These are phyloP conservation scores for Equus quagga DNA, from an alignment of 2,113 vertebrate genomes.

Conservation along the genomic window DNA sequence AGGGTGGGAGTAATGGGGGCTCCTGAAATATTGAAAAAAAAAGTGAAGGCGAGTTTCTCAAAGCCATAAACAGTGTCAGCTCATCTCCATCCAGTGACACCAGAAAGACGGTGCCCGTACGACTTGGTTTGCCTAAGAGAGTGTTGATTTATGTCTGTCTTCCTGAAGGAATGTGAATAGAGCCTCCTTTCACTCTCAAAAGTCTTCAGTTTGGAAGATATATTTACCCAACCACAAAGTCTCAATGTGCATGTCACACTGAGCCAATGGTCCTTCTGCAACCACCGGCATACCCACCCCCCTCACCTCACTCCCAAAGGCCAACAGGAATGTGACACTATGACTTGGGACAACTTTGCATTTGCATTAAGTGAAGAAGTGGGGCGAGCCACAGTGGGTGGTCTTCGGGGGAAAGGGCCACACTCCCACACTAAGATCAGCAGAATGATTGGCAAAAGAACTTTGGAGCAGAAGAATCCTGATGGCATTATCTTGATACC, in stretches of 20 bases:
- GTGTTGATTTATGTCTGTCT: background rate
- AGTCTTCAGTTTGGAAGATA: background rate
- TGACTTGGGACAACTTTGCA: background rate
- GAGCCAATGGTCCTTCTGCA: background rate
- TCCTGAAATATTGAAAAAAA: background rate
- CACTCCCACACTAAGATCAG: background rate
- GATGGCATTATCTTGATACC: background rate
- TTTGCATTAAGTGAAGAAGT: background rate
- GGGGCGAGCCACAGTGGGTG: background rate
- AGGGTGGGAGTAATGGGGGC: accelerated
- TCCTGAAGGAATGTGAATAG: background rate
- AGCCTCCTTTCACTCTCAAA: background rate
- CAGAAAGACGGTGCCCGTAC: background rate
- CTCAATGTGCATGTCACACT: background rate
- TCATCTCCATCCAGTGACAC: background rate
- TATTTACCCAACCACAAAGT: background rate
- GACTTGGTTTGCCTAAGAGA: background rate
- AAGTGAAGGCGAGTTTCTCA: background rate
- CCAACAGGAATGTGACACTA: background rate
- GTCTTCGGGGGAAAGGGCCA: background rate
- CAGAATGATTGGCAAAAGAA: background rate
- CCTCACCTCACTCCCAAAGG: background rate
- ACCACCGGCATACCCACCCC: background rate
- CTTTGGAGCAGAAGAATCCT: background rate
- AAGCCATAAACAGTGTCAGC: background rate